Conservation (phyloP, 1,140 invertebrate genomes). For the Sitodiplosis mosellana region DNA sequence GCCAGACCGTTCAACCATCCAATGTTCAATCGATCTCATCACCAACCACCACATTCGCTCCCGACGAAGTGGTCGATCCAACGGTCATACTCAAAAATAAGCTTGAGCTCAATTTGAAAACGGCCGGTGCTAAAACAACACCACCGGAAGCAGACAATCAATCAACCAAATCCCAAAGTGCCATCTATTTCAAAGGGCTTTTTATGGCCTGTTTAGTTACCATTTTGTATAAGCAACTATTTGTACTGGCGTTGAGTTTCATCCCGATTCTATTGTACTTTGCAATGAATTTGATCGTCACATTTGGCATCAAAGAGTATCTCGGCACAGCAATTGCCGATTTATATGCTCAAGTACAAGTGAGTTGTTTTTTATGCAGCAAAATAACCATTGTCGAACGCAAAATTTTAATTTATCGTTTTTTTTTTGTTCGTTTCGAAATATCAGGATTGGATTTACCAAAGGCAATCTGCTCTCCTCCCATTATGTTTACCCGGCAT, state of each 20-base stretch:
- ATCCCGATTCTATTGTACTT: slow-evolving; percentile 20
- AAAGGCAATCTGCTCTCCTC: slow-evolving; percentile 32
- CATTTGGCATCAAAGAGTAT: slow-evolving; percentile 12
- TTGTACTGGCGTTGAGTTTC: slow-evolving; percentile 20
- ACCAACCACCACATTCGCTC: neutral
- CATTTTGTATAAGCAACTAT: slow-evolving; percentile 21
- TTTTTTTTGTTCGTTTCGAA: no score
- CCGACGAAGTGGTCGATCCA: neutral
- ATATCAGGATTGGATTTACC: slow-evolving; percentile 23
- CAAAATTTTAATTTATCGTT: no score
- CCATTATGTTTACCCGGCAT: slow-evolving; percentile 40
- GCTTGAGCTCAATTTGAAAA: neutral
- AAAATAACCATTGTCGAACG: no score
- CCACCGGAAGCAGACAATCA: neutral
- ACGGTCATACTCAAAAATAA: neutral
- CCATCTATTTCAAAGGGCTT: slow-evolving; percentile 17
- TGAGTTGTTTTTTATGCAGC: neutral
- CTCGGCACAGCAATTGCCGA: neutral
- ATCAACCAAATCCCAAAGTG: slow-evolving; percentile 7
- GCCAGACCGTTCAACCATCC: neutral
- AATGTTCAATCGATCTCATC: neutral
- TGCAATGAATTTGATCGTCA: slow-evolving; percentile 14
- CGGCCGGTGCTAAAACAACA: neutral
- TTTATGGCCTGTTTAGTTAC: slow-evolving; percentile 22
- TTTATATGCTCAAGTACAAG: no score